A percentile compares a stretch with the other conserved stretches of the same genome.
Conservation (phyloP, 2,113 vertebrate genomes). For the Grammomys dolichurus region DNA sequence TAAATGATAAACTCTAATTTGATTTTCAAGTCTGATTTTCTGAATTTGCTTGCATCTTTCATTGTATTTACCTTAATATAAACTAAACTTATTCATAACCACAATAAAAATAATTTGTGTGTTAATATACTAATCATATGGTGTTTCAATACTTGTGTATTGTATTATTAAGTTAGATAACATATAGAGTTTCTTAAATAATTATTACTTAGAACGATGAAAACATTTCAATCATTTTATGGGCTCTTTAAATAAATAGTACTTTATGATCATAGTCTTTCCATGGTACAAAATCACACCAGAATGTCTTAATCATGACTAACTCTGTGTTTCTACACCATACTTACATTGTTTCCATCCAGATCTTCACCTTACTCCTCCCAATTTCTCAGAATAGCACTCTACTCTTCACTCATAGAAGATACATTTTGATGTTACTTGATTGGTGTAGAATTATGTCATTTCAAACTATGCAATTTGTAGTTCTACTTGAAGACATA, state of each 20-base stretch:
- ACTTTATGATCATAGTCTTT: neutral
- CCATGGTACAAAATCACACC: neutral
- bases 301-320: neutral
- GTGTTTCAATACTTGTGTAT: neutral
- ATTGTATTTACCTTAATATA: neutral
- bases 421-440: neutral
- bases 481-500: neutral
- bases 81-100: neutral
- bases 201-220: neutral
- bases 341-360: neutral
- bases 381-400: neutral
- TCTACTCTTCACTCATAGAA: neutral
- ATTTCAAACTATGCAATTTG: neutral
- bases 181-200: neutral
- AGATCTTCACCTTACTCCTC: accelerated
- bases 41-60: neutral
- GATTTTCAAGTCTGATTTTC: neutral
- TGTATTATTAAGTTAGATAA: neutral
- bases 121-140: neutral
- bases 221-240: neutral
- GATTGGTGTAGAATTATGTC: neutral
- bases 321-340: accelerated
- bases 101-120: neutral
- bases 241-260: neutral
- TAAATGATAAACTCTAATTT: neutral